Percentiles rank a stretch among this genome's conserved stretches.
phyloP scores from a whole-genome alignment of 2,888 invertebrate species.

The Dryadula phaetusa region DNA sequence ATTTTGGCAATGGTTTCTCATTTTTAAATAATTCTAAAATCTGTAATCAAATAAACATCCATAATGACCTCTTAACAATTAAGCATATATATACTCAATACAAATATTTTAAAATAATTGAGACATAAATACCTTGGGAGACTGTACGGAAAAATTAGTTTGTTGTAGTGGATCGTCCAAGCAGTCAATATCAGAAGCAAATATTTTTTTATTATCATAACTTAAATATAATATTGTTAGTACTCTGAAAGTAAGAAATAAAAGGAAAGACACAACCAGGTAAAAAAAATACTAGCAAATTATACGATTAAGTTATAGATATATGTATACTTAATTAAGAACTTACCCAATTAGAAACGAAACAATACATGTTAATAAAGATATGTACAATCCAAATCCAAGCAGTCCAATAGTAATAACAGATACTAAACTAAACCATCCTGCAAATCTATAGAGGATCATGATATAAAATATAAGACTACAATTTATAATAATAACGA shows the following conservation, averaged over 20 bases:
- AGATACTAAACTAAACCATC: constrained; percentile 75
- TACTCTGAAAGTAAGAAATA: constrained; percentile 57
- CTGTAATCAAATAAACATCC: constrained; percentile 53
- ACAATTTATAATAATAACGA: constrained; percentile 42
- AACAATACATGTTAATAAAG: constrained; percentile 66
- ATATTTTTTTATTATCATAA: constrained; percentile 72
- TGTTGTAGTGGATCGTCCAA: constrained; percentile 78
- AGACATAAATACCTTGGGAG: constrained; percentile 61
- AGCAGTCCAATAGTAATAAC: constrained; percentile 71
- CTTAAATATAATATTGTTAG: constrained; percentile 71
- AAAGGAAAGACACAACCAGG: background rate
- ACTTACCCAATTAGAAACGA: constrained; percentile 78
- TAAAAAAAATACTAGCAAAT: background rate
- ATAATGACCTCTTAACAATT: too few species aligned
- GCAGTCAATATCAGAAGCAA: constrained; percentile 69
- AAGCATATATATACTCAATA: too few species aligned
- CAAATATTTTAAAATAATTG: background rate
- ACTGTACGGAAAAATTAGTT: constrained; percentile 71
- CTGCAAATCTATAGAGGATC: constrained; percentile 61
- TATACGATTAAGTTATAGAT: background rate
- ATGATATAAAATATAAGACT: constrained; percentile 24
- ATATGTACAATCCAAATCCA: constrained; percentile 72
- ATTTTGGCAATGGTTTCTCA: constrained; percentile 62
- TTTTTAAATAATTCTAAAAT: constrained; percentile 69
- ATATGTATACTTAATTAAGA: constrained; percentile 2